Base-by-base conservation (phyloP, 2,797 vertebrate genomes). In the Pampus argenteus region DNA sequence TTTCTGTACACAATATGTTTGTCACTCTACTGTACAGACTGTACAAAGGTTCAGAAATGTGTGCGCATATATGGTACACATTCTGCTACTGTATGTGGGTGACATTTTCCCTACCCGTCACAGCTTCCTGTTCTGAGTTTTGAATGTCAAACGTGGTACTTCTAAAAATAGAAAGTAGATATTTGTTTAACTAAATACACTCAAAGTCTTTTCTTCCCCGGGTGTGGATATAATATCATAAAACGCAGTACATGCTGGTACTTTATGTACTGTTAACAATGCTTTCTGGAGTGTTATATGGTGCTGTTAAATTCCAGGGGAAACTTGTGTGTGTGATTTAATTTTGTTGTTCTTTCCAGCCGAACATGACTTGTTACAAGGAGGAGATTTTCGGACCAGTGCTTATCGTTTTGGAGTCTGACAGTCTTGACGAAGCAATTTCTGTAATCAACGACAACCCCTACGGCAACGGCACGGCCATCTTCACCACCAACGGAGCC, bases 361-460 rank as follows among this genome's bases (percentile, higher is more conserved):
- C 97, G 26, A 71, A 92, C 76, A 99, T 99, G 97, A 97, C 93
- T 45, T 99, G 98, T 88, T 99, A 99, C 85, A 97, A 59, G 79
- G 97, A 99, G 68, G 98, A 99, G 92, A 98, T 99, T 90, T 99
- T 99, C 78, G 98, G 98, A 22, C 98, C 98, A 0, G 98, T 99
- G 49, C 92, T 99, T 15, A 92, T 99, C 34, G 95, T 99, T 65
- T 82, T 99, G 82, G 96, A 97, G 89, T 96, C 95, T 0, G 95
- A 96, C 9, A 95, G 74, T 69, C 89, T 99, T 42, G 97, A 99
- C 62, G 96, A 99, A 56, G 98, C 98, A 51, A 97, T 99, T 75
- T 76, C 94, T 84, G 79, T 99, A 13, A 94, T 99, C 84, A 99
- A 99, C 90, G 89, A 65, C 0, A 99, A 99, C 79, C 97, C 94